Conservation (phyloP, 2,888 invertebrate genomes). For the Pammene aurita region DNA sequence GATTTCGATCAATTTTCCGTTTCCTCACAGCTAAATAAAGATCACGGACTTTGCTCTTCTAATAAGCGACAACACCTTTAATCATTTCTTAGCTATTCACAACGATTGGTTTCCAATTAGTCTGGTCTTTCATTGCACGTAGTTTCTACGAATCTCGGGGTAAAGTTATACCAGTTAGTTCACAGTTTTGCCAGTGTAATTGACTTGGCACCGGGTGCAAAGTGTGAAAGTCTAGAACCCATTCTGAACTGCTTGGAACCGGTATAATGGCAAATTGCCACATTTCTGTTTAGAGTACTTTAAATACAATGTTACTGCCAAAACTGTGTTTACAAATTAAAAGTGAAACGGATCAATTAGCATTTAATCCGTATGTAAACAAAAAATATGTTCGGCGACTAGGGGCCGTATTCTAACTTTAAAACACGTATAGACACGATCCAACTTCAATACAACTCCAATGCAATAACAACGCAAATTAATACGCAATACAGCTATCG, state of each 20-base stretch:
- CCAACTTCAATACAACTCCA: too few species aligned
- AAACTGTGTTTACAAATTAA: conserved; percentile 9
- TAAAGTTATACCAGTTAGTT: background rate
- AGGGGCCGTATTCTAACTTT: too few species aligned
- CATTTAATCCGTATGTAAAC: background rate
- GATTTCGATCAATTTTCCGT: background rate
- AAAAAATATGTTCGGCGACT: too few species aligned
- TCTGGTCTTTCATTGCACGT: background rate
- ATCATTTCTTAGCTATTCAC: background rate
- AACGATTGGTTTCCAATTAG: too few species aligned
- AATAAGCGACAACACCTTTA: background rate
- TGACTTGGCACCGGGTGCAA: background rate
- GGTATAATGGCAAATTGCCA: conserved; percentile 2
- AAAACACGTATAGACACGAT: too few species aligned
- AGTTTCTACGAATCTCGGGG: background rate
- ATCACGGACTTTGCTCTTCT: conserved; percentile 4
- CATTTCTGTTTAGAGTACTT: background rate
- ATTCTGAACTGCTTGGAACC: background rate
- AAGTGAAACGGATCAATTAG: background rate
- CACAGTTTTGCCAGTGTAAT: background rate
- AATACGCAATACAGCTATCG: too few species aligned
- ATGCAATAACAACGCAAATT: too few species aligned
- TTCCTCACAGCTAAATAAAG: conserved; percentile 4
- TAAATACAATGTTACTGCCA: conserved; percentile 1
- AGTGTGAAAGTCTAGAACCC: conserved; percentile 3